Percentiles rank a stretch among this genome's conserved stretches.
phyloP scores from a whole-genome alignment of 2,888 invertebrate species.

The Brenthis ino region DNA sequence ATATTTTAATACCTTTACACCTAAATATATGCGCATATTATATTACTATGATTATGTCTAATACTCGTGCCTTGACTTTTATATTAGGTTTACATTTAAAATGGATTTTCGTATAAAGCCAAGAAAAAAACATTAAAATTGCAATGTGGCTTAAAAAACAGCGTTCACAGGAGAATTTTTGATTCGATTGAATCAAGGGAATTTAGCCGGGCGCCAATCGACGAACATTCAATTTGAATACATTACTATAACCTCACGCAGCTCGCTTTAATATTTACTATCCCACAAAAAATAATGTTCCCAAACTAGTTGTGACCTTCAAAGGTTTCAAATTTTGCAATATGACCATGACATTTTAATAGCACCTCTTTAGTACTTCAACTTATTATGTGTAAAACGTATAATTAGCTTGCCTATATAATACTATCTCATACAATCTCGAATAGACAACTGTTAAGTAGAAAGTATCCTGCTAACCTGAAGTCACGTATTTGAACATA shows the following conservation, averaged over 20 bases:
- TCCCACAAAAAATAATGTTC: slow-evolving; percentile 37
- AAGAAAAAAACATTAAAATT: slow-evolving; percentile 13
- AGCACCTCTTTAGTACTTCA: slow-evolving; percentile 32
- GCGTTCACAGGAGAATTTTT: slow-evolving; percentile 16
- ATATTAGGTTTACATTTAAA: no score
- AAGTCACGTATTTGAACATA: no score
- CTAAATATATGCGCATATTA: no score
- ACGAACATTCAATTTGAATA: slow-evolving; percentile 33
- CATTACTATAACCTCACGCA: slow-evolving; percentile 29
- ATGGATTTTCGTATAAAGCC: no score
- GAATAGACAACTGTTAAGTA: no score
- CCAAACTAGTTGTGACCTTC: slow-evolving; percentile 37
- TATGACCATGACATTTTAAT: slow-evolving; percentile 51
- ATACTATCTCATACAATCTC: no score
- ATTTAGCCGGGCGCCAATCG: slow-evolving; percentile 24
- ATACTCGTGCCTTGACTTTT: no score
- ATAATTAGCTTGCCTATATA: background rate
- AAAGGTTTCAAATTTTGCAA: slow-evolving; percentile 43
- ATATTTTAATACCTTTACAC: no score
- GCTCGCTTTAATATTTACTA: slow-evolving; percentile 18
- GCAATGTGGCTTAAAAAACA: slow-evolving; percentile 9
- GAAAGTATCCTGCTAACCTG: no score
- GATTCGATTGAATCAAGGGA: slow-evolving; percentile 26
- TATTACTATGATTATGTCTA: no score
- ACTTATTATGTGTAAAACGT: background rate